Evolutionary conservation across 2,888 invertebrate species (phyloP).

Genomic region (Cremastobaeus sp.): DNA sequence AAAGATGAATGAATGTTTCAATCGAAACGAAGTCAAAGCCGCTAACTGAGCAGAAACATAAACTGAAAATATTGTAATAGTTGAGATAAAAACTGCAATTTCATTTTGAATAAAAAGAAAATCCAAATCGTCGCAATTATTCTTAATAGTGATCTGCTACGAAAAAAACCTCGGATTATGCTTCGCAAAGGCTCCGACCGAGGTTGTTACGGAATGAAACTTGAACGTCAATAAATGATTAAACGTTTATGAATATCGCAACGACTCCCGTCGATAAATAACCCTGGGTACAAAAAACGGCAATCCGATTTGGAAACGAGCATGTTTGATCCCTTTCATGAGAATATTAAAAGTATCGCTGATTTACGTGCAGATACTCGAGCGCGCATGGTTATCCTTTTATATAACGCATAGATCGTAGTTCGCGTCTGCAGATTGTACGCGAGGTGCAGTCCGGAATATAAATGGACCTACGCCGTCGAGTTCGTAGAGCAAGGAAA

Average conservation of each 20-base stretch:
- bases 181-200: too few relatives aligned
- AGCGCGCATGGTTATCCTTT: conserved; percentile 43
- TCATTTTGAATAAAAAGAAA: too few relatives aligned
- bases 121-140: too few relatives aligned
- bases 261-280: neutral
- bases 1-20: too few relatives aligned
- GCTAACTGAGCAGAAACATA: too few relatives aligned
- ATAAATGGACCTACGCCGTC: conserved; percentile 46
- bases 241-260: neutral
- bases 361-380: conserved; percentile 33
- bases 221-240: neutral
- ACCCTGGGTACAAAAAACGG: neutral
- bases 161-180: too few relatives aligned
- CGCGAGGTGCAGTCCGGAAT: conserved; percentile 45
- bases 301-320: neutral
- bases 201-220: too few relatives aligned
- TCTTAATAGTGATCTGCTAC: too few relatives aligned
- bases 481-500: conserved; percentile 46
- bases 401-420: conserved; percentile 50
- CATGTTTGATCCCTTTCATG: conserved; percentile 17
- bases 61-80: too few relatives aligned
- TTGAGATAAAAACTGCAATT: too few relatives aligned
- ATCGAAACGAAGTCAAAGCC: too few relatives aligned
- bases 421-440: conserved; percentile 46
- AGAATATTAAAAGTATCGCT: conserved; percentile 38